Conservation (phyloP, 2,113 vertebrate genomes). For the Spilogale gracilis region DNA sequence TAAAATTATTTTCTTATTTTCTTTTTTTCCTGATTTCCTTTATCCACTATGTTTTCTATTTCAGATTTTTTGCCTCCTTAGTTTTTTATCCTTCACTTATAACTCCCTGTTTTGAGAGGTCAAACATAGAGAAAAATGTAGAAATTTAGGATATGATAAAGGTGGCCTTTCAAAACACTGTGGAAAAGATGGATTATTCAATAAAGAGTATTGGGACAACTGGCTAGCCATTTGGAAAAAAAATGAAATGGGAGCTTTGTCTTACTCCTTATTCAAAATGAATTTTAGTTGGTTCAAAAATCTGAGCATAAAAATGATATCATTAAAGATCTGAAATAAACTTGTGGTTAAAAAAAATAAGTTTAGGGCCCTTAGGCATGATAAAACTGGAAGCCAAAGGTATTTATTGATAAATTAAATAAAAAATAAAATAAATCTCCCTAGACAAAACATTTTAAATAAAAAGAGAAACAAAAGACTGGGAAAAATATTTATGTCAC, state of each 20-base stretch:
- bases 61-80: not conserved
- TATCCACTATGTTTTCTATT: not conserved
- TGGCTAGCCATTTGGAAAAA: constrained; percentile 71
- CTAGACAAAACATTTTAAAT: not conserved
- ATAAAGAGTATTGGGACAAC: constrained; percentile 68
- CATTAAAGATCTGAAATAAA: constrained; percentile 44
- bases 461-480: constrained; percentile 29
- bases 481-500: not conserved
- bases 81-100: constrained; percentile 34
- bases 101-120: constrained; percentile 45
- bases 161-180: constrained; percentile 61
- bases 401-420: not conserved
- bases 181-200: constrained; percentile 75
- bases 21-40: not conserved
- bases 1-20: constrained; percentile 51
- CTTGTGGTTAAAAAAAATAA: not conserved
- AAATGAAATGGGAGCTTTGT: constrained; percentile 52
- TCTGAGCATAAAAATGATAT: constrained; percentile 63
- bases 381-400: not conserved
- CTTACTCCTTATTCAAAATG: constrained; percentile 60
- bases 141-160: constrained; percentile 68
- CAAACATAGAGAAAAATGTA: constrained; percentile 38
- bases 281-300: constrained; percentile 72
- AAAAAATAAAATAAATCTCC: constrained; percentile 14
- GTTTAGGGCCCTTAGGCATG: not conserved